Conservation (phyloP, 2,113 vertebrate genomes). For the Cyrtonyx montezumae region DNA sequence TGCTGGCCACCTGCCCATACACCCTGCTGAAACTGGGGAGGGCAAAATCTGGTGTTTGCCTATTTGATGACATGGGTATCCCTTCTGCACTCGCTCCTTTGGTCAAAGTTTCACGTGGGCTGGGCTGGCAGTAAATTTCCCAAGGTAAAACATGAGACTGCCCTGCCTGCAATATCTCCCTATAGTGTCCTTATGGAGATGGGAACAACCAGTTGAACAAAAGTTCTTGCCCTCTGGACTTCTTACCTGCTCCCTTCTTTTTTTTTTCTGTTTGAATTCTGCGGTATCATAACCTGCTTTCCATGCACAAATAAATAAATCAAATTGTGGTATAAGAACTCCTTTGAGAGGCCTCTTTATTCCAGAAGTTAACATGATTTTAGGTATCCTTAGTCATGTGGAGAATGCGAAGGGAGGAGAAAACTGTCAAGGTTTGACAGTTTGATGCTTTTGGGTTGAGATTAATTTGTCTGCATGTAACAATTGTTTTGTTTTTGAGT, state of each 20-base stretch:
- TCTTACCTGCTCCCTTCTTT: background rate
- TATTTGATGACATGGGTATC: background rate
- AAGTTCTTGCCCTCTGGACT: background rate
- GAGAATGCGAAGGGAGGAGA: background rate
- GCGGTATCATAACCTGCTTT: background rate
- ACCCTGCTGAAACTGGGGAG: background rate
- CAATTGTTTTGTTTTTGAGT: background rate
- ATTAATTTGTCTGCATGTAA: background rate
- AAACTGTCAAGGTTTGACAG: background rate
- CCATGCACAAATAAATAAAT: background rate
- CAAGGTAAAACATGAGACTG: fast-evolving
- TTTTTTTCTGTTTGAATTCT: background rate
- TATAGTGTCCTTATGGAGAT: background rate
- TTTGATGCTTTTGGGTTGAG: background rate
- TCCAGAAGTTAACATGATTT: background rate
- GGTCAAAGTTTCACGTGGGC: fast-evolving
- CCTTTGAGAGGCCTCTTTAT: background rate
- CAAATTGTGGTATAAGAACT: background rate
- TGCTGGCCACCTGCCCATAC: background rate
- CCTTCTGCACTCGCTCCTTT: background rate
- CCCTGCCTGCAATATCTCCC: background rate
- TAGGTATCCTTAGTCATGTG: background rate
- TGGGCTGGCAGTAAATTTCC: background rate
- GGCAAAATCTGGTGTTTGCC: background rate
- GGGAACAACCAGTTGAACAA: background rate